These are phyloP conservation scores for Ricordea florida DNA, from an alignment of 92 coral and sea anemone genomes.

Conservation along the genomic window DNA sequence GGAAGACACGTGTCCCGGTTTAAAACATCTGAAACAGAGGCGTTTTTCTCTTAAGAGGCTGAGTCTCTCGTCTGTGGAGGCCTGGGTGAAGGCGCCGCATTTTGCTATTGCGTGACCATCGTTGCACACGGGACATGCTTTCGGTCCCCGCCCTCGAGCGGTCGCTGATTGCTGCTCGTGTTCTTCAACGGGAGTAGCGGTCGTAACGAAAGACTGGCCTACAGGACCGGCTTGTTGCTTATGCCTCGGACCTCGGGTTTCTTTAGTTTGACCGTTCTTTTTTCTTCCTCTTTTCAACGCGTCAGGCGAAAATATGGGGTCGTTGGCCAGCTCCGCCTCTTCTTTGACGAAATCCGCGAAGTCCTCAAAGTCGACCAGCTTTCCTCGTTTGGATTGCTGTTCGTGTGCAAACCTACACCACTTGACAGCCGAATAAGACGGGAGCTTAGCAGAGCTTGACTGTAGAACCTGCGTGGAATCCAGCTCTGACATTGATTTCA, in stretches of 20 bases:
- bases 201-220: neutral
- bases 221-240: neutral
- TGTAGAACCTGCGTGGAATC: conserved; percentile 14
- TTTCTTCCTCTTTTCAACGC: conserved; percentile 6
- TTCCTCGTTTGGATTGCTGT: neutral
- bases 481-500: conserved; percentile 29
- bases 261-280: conserved; percentile 5
- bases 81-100: neutral
- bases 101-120: conserved; percentile 1
- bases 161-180: neutral
- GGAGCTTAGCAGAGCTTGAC: too few species aligned
- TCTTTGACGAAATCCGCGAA: conserved; percentile 42
- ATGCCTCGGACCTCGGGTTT: neutral
- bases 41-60: neutral
- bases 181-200: too few species aligned
- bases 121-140: conserved; percentile 9
- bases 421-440: conserved; percentile 51
- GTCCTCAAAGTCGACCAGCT: neutral
- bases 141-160: neutral
- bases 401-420: conserved; percentile 68
- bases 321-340: conserved; percentile 50
- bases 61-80: neutral
- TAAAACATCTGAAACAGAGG: conserved; percentile 40
- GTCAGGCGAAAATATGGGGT: conserved; percentile 58
- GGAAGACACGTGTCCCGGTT: conserved; percentile 15